Conservation (phyloP, 2,797 vertebrate species). For the Taeniopygia guttata region DNA sequence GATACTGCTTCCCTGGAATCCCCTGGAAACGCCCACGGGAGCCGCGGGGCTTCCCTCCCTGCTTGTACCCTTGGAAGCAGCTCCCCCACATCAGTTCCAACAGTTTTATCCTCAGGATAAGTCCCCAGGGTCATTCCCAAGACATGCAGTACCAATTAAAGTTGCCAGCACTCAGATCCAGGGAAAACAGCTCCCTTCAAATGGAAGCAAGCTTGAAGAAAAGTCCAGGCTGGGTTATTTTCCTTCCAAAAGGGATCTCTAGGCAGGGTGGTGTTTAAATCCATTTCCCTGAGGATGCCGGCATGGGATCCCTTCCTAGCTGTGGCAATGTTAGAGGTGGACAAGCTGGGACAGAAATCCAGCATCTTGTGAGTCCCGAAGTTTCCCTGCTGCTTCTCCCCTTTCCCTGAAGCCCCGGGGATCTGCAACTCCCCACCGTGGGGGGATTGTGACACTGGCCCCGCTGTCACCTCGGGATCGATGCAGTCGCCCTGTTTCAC, state of each 20-base stretch:
- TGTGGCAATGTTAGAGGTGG: fast-evolving
- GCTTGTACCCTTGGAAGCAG: not conserved
- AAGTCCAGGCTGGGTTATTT: not conserved
- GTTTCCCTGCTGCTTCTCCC: not conserved
- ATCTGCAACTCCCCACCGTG: fast-evolving
- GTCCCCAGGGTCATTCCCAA: not conserved
- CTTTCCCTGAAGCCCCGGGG: not conserved
- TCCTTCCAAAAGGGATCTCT: not conserved
- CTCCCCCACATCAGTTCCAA: not conserved
- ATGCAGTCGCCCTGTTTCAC: too few relatives aligned
- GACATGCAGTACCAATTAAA: not conserved
- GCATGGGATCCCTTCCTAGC: not conserved
- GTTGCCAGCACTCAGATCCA: not conserved
- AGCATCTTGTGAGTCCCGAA: not conserved
- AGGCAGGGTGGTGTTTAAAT: not conserved
- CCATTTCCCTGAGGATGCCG: not conserved
- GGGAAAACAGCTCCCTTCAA: not conserved
- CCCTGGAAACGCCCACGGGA: not conserved
- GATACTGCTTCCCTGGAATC: not conserved
- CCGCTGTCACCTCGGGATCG: not conserved
- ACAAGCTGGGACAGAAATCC: not conserved
- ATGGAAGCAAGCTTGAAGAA: not conserved
- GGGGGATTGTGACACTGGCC: not conserved
- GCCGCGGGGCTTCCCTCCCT: not conserved
- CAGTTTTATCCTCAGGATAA: not conserved